Percentiles rank a stretch among this genome's conserved stretches.
Evolutionary conservation across 2,113 vertebrate species (phyloP).

Genomic region (Ariopsis seemanni): DNA sequence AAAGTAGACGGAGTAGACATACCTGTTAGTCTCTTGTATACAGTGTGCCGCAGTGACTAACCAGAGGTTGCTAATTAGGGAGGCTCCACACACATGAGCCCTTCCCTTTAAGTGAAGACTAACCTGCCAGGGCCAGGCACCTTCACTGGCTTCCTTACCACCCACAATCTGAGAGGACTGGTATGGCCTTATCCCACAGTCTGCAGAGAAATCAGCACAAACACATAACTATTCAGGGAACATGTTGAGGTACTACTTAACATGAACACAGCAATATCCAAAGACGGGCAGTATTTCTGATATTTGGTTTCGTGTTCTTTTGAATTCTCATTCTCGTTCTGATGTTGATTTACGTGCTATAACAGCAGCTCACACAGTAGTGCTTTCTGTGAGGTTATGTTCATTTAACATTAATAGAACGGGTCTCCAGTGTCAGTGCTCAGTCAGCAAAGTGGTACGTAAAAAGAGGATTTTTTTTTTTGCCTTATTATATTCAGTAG

Average conservation of each 20-base stretch:
- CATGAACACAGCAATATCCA: background rate
- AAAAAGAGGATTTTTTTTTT: background rate
- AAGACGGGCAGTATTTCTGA: background rate
- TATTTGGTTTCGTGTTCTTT: background rate
- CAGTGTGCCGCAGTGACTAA: conserved; percentile 92
- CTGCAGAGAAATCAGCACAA: conserved; percentile 61
- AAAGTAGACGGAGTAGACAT: conserved; percentile 2
- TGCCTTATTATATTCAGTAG: background rate
- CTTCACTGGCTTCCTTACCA: conserved; percentile 75
- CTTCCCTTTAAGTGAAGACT: conserved; percentile 78
- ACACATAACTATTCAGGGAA: background rate
- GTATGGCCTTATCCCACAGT: conserved; percentile 81
- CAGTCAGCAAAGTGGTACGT: background rate
- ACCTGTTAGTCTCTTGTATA: conserved; percentile 79
- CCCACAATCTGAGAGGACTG: conserved; percentile 84
- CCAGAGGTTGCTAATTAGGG: conserved; percentile 80
- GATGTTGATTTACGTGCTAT: background rate
- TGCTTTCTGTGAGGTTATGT: background rate
- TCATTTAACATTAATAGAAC: background rate
- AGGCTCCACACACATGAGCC: conserved; percentile 87
- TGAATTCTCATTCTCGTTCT: background rate
- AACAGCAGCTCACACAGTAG: background rate
- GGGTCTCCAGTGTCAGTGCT: background rate
- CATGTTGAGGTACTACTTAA: background rate
- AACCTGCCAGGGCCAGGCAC: conserved; percentile 95